phyloP scores from a whole-genome alignment of 2,888 invertebrate species.

The Teleogryllus oceanicus region DNA sequence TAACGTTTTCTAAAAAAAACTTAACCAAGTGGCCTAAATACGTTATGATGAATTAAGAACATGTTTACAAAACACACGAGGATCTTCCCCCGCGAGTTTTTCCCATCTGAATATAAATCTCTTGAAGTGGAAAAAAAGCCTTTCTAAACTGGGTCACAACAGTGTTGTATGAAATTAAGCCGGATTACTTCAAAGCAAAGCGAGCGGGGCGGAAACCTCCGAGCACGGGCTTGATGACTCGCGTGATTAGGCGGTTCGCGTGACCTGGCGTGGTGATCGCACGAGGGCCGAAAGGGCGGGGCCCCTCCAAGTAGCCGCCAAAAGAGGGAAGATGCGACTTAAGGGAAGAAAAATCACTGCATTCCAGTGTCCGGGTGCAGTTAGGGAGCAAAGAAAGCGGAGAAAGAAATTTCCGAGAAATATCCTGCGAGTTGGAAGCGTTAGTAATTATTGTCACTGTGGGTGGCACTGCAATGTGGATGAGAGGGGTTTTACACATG shows the following conservation, averaged over 20 bases:
- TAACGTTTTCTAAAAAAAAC: conserved; percentile 1
- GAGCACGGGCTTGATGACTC: background rate
- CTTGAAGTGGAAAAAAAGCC: background rate
- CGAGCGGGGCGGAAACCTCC: background rate
- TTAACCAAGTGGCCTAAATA: conserved; percentile 18
- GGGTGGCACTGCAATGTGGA: too few species aligned
- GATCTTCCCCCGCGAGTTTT: background rate
- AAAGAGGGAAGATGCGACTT: too few species aligned
- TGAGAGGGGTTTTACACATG: too few species aligned
- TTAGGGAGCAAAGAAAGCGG: too few species aligned
- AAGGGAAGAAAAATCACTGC: too few species aligned
- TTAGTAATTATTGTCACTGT: too few species aligned
- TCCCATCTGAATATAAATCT: background rate
- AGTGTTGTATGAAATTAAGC: conserved; percentile 7
- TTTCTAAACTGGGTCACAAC: background rate
- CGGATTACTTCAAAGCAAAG: background rate
- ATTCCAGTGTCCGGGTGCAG: too few species aligned
- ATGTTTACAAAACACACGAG: background rate
- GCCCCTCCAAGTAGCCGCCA: too few species aligned
- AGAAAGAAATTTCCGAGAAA: too few species aligned
- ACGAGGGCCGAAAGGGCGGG: too few species aligned
- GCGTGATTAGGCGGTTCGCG: background rate
- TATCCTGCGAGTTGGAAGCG: too few species aligned
- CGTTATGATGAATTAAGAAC: conserved; percentile 9
- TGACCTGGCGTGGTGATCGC: background rate